Evolutionary conservation across 2,113 vertebrate genomes (phyloP).

Genomic region (Taurulus bubalis): DNA sequence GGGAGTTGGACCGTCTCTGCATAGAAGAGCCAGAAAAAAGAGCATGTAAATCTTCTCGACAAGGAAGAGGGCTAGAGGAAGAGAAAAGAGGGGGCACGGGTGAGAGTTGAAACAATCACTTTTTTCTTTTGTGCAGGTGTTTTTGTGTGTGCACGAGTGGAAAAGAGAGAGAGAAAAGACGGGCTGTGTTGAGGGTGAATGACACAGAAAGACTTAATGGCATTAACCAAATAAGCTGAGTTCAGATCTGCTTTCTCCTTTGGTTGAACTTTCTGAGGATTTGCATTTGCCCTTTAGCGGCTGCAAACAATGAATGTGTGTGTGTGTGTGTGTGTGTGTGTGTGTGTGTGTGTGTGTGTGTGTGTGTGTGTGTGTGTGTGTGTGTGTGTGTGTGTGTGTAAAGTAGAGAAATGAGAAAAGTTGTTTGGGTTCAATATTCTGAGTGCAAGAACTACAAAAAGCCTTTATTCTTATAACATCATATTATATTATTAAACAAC

Average conservation of each 20-base stretch:
- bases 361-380: conserved; percentile 38
- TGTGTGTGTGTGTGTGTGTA: conserved; percentile 38
- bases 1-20: conserved; percentile 35
- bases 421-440: neutral
- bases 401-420: neutral
- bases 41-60: conserved; percentile 77
- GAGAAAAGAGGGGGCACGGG: conserved; percentile 49
- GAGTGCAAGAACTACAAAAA: neutral
- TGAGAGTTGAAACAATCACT: conserved; percentile 76
- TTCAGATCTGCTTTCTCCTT: conserved; percentile 59
- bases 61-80: conserved; percentile 52
- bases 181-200: conserved; percentile 33
- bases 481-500: neutral
- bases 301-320: conserved; percentile 23
- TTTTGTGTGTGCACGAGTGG: conserved; percentile 55
- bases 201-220: conserved; percentile 65
- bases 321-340: conserved; percentile 35
- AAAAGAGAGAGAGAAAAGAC: conserved; percentile 19
- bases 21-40: conserved; percentile 56
- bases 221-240: conserved; percentile 77
- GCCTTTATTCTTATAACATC: neutral
- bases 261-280: conserved; percentile 74
- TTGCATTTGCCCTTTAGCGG: conserved; percentile 72
- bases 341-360: conserved; percentile 38
- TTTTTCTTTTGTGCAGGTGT: conserved; percentile 75